These are phyloP conservation scores for Furnarius figulus DNA, from an alignment of 2,113 vertebrate genomes.

Conservation along the genomic window DNA sequence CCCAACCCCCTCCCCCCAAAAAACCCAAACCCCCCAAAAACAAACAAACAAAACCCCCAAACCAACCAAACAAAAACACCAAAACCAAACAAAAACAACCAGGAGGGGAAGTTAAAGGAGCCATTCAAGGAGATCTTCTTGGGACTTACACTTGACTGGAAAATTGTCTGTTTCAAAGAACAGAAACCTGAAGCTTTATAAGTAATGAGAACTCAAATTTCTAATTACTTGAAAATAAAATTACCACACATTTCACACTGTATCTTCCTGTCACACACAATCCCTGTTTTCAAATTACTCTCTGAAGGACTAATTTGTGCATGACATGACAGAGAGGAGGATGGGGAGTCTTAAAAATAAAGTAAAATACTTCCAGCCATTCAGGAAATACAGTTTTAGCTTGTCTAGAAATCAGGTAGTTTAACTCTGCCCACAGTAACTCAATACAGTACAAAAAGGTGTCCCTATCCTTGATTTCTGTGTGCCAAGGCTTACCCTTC, in stretches of 20 bases:
- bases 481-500: background rate
- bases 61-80: too few relatives aligned
- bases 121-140: background rate
- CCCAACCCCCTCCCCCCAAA: too few relatives aligned
- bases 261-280: background rate
- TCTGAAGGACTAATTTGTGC: background rate
- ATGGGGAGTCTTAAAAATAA: background rate
- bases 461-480: background rate
- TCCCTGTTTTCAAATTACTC: background rate
- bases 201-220: slow-evolving; percentile 6
- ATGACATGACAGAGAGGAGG: background rate
- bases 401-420: background rate
- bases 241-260: background rate
- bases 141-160: background rate
- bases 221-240: background rate
- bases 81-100: background rate
- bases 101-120: background rate
- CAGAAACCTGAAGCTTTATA: slow-evolving; percentile 38
- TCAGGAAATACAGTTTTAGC: background rate
- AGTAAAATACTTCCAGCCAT: background rate
- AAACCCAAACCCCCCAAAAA: background rate
- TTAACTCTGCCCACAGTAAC: background rate
- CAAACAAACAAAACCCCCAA: background rate
- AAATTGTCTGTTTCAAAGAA: slow-evolving; percentile 44
- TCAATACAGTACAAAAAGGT: background rate